phyloP scores from a whole-genome alignment of 2,797 vertebrate genomes.

The Hydrolagus colliei region DNA sequence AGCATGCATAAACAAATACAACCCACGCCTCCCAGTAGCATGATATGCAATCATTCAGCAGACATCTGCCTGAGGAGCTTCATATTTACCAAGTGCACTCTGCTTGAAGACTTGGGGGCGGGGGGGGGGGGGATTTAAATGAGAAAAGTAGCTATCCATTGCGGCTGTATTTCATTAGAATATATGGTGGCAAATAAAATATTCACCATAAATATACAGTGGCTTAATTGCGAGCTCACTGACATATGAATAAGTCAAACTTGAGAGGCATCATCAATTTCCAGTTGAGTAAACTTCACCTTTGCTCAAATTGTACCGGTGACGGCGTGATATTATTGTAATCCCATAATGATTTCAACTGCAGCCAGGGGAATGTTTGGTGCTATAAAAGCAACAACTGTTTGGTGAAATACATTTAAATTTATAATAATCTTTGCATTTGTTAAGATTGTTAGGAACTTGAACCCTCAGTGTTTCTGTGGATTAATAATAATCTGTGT shows the following conservation, averaged over 20 bases:
- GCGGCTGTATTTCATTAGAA: not conserved
- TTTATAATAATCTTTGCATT: no score
- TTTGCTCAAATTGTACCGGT: not conserved
- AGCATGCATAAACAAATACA: not conserved
- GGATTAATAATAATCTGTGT: no score
- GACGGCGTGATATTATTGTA: not conserved
- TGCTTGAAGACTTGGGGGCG: not conserved
- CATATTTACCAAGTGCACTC: not conserved
- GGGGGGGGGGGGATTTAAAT: no score
- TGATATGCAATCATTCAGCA: not conserved
- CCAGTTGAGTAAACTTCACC: not conserved
- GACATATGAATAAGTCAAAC: not conserved
- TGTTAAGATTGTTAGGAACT: no score
- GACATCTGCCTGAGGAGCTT: not conserved
- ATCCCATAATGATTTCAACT: not conserved
- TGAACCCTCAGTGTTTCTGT: no score
- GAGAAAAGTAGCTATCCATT: not conserved
- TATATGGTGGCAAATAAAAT: not conserved
- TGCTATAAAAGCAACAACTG: no score
- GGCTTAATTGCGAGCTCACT: not conserved
- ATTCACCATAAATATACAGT: not conserved
- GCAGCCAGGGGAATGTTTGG: not conserved
- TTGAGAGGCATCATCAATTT: not conserved
- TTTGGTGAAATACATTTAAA: no score
- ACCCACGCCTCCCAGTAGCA: not conserved